Percentiles rank a stretch among this genome's conserved stretches.
Evolutionary conservation across 2,113 vertebrate genomes (phyloP).

Genomic region (Boulengeromyrus knoepffleri): DNA sequence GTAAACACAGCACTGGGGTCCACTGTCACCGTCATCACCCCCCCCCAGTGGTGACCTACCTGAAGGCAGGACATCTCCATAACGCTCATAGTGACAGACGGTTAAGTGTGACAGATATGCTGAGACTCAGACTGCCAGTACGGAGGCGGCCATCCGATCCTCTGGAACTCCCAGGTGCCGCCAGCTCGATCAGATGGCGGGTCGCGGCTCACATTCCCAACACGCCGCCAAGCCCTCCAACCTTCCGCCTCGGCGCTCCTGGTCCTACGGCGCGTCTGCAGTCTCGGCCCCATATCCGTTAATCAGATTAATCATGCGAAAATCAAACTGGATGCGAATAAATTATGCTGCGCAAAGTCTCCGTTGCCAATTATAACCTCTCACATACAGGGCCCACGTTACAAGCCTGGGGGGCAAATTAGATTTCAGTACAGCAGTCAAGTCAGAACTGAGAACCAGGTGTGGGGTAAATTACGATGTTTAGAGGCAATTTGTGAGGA

Average conservation of each 20-base stretch:
- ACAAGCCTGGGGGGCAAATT: conserved; percentile 36
- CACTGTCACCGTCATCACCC: background rate
- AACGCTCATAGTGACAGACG: background rate
- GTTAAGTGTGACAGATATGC: background rate
- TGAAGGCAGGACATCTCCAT: background rate
- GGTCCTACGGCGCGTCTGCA: no score
- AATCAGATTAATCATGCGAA: conserved; percentile 30
- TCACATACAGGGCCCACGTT: conserved; percentile 19
- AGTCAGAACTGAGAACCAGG: conserved; percentile 31
- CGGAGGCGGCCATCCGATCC: background rate
- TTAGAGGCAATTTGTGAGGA: conserved; percentile 27
- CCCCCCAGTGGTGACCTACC: background rate
- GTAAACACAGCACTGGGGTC: background rate
- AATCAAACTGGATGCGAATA: conserved; percentile 41
- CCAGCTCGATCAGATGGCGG: background rate
- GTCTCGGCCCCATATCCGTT: background rate
- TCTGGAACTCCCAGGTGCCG: background rate
- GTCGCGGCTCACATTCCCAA: background rate
- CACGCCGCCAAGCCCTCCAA: background rate
- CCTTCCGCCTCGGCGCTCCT: background rate
- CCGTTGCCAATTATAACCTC: conserved; percentile 43
- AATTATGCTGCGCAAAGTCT: conserved; percentile 42
- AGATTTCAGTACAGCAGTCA: conserved; percentile 25
- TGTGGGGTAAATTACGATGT: conserved; percentile 28
- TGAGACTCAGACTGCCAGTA: background rate